Percentiles rank a stretch among this genome's conserved stretches.
These are phyloP conservation scores for Sternarchorhynchus goeldii DNA, from an alignment of 2,797 vertebrate genomes.

Conservation along the genomic window DNA sequence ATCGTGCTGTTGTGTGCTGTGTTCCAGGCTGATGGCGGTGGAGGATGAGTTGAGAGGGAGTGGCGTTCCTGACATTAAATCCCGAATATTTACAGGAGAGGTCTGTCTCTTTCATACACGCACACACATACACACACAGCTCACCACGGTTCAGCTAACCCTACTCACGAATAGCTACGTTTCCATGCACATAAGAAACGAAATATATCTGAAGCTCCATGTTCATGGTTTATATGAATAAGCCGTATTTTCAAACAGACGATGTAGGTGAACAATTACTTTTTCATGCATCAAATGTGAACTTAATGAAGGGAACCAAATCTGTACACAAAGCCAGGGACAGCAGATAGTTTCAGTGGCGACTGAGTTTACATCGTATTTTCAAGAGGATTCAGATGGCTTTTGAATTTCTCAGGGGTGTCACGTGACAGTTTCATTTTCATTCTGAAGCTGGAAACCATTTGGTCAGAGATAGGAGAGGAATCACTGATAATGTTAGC, in stretches of 20 bases:
- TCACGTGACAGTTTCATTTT: background rate
- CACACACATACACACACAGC: conserved; percentile 25
- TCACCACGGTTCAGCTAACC: conserved; percentile 18
- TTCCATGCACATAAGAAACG: conserved; percentile 33
- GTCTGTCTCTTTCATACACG: conserved; percentile 66
- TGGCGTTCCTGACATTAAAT: conserved; percentile 89
- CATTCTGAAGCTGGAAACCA: background rate
- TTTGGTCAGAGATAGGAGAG: background rate
- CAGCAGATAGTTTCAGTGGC: too few relatives aligned
- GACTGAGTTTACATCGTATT: too few relatives aligned
- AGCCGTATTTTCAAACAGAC: background rate
- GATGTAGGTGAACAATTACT: background rate
- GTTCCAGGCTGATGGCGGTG: conserved; percentile 95
- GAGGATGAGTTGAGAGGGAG: conserved; percentile 98
- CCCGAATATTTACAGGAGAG: conserved; percentile 98
- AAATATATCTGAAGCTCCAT: background rate
- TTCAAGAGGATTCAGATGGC: background rate
- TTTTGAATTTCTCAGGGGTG: background rate
- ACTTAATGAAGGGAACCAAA: too few relatives aligned
- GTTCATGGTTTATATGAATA: background rate
- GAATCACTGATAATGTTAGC: background rate
- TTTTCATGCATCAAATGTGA: background rate
- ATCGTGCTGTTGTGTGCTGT: conserved; percentile 70
- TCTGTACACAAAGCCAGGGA: too few relatives aligned
- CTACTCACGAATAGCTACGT: conserved; percentile 12